Base-by-base conservation (phyloP, 2,113 vertebrate genomes). In the Cyrtonyx montezumae region DNA sequence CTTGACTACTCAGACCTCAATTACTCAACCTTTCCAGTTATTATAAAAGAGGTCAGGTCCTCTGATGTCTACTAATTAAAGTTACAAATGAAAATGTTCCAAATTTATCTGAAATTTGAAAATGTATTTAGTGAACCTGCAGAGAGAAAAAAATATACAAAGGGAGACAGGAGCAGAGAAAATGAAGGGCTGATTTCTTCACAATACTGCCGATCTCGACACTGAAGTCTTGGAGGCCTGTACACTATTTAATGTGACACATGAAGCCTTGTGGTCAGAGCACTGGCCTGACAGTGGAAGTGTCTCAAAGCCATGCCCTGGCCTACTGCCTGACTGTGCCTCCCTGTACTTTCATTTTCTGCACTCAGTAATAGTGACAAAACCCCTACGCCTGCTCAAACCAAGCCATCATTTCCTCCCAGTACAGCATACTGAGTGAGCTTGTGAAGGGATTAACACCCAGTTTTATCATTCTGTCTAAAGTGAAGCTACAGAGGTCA, bases 1-100 rank as follows among this genome's bases (percentile, higher is more conserved):
- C 89, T 96, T 93, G 79, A 88, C 49, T 77, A 32, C 51, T 89
- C 56, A 85, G 56, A 75, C 40, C 68, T 94, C 62, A 66, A 75
- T 94, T 78, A 61, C 59, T 77, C 79, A 92, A 17, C 46, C 45
- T 62, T 88, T 91, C 48, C 0, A 4, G 46, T 91, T 80, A 55
- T 87, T 89, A 82, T 56, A 82, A 92, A 96, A 88, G 65, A 46
- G 84, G 93, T 74, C 94, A 95, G 69, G 34, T 75, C 75, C 53
- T 93, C 81, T 87, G 11, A 32, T 83, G 66, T 63, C 56, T 79
- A 16, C 87, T 94, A 80, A 92, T 87, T 83, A 91, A 91, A 74
- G 70, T 74, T 30, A 81, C 87, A 91, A 85, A 51, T 62, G 36
- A 86, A 80, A 92, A 51, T 36, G 46, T 82, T 94, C 88, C 59